Base-by-base conservation (phyloP, 2,797 vertebrate genomes). In the Mus caroli region DNA sequence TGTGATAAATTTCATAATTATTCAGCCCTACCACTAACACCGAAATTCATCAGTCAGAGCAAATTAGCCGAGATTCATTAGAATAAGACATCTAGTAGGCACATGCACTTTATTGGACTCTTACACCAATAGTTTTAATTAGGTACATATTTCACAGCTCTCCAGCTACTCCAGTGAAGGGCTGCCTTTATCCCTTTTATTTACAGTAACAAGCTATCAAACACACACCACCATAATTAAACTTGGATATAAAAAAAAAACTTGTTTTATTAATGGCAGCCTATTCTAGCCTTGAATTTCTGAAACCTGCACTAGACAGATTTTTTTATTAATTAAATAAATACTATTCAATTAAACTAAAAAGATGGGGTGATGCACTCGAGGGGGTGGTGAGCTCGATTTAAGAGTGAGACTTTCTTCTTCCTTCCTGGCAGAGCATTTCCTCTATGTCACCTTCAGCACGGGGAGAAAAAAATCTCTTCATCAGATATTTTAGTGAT, bases 121-220 rank as follows among this genome's bases (percentile, higher is more conserved):
- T 99, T 99, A 99, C 99, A 99, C 99, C 99, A 99, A 99, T 99
- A 99, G 99, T 99, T 99, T 99, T 99, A 99, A 99, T 99, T 99
- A 99, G 99, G 99, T 99, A 99, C 99, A 99, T 99, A 99, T 99
- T 99, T 99, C 99, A 99, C 99, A 99, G 99, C 99, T 99, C 98
- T 98, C 98, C 98, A 99, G 98, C 99, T 99, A 99, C 99, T 99
- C 98, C 92, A 99, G 98, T 99, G 99, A 99, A 99, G 99, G 99
- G 98, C 99, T 99, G 98, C 99, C 99, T 99, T 99, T 99, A 99
- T 98, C 98, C 98, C 98, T 98, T 99, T 99, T 99, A 99, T 99
- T 99, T 99, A 99, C 99, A 99, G 98, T 98, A 98, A 98, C 98
- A 98, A 98, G 98, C 98, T 98, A 98, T 99, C 98, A 99, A 98